Evolutionary conservation across 2,797 vertebrate species (phyloP).

Genomic region (Coracias cyanogaster): DNA sequence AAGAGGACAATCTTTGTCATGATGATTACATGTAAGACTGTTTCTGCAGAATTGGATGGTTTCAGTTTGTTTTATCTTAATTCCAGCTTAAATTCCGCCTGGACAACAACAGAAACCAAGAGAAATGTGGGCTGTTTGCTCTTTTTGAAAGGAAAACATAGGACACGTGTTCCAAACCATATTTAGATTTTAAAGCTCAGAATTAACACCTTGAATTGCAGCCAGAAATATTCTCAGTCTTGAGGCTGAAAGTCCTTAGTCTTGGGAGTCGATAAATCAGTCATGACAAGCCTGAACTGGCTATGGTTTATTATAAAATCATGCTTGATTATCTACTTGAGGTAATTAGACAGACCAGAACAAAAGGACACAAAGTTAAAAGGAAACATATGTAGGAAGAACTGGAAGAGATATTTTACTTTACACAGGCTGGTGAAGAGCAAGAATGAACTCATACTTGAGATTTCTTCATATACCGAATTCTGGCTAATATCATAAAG

Average conservation of each 20-base stretch:
- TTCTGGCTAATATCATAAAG: not conserved
- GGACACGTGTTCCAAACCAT: not conserved
- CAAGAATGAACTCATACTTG: not conserved
- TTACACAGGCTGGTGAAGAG: not conserved
- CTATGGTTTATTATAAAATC: constrained; percentile 55
- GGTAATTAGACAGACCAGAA: constrained; percentile 50
- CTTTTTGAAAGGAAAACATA: not conserved
- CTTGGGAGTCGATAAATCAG: constrained; percentile 30
- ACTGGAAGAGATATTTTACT: not conserved
- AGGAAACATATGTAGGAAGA: constrained; percentile 16
- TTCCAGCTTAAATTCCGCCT: not conserved
- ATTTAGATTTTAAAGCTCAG: constrained; percentile 28
- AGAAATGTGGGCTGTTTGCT: not conserved
- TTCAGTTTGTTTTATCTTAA: not conserved
- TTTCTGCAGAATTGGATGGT: not conserved
- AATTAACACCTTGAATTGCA: constrained; percentile 38
- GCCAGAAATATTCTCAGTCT: constrained; percentile 42
- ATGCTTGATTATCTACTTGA: constrained; percentile 46
- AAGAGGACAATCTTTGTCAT: not conserved
- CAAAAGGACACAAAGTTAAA: constrained; percentile 54
- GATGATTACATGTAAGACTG: not conserved
- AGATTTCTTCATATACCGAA: not conserved
- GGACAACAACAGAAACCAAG: not conserved
- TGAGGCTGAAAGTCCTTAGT: constrained; percentile 26
- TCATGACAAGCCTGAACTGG: constrained; percentile 8